Evolutionary conservation across 2,888 invertebrate species (phyloP).

Genomic region (Dryobota labecula): DNA sequence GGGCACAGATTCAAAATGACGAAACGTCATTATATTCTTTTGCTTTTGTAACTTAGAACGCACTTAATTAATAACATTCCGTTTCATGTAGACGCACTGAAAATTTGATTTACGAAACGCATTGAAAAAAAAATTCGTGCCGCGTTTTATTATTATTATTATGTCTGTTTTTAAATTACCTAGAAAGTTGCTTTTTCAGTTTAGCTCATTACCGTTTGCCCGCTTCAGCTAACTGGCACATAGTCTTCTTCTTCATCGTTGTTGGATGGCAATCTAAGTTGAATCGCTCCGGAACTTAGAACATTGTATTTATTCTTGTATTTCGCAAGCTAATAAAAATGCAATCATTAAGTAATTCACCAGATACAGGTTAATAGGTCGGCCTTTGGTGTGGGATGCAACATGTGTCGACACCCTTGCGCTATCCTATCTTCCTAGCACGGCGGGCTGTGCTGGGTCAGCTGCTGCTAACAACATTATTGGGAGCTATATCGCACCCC

Average conservation of each 20-base stretch:
- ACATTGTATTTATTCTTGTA: background rate
- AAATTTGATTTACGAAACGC: background rate
- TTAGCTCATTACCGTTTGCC: background rate
- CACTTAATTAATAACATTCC: conserved; percentile 35
- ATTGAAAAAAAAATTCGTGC: background rate
- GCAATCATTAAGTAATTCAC: too few relatives aligned
- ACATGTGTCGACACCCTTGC: too few relatives aligned
- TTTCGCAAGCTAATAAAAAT: too few relatives aligned
- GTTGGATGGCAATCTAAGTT: background rate
- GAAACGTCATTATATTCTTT: conserved; percentile 1
- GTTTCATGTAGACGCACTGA: conserved; percentile 12
- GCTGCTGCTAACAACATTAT: too few relatives aligned
- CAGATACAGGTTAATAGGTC: too few relatives aligned
- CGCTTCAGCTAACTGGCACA: background rate
- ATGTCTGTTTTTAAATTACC: too few relatives aligned
- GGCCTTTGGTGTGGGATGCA: too few relatives aligned
- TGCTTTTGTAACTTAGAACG: conserved; percentile 48
- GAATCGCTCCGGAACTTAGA: background rate
- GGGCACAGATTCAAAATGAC: background rate
- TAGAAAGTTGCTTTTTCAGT: background rate
- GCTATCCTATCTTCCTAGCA: too few relatives aligned
- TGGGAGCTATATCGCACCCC: too few relatives aligned
- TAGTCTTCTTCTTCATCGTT: background rate
- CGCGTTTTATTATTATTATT: background rate
- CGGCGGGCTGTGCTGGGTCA: too few relatives aligned